phyloP scores from a whole-genome alignment of 2,113 vertebrate genomes.

The Ahaetulla prasina region DNA sequence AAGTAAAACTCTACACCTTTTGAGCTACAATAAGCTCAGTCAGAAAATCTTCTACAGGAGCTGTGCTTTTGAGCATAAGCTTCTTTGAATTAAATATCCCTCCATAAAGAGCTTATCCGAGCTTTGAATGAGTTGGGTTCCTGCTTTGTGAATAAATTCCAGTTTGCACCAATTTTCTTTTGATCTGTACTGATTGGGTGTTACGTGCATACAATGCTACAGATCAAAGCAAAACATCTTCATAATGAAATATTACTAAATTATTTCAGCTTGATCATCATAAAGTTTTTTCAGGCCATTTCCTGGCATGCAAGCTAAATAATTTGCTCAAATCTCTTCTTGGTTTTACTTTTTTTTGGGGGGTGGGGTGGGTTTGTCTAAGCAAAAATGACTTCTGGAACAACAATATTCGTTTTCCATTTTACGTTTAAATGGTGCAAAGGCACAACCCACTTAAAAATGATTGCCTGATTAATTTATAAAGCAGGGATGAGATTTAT shows the following conservation, averaged over 20 bases:
- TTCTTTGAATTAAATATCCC: neutral
- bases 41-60: neutral
- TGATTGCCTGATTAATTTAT: neutral
- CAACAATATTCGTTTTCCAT: neutral
- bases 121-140: neutral
- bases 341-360: neutral
- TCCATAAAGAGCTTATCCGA: neutral
- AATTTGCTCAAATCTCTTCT: neutral
- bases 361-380: neutral
- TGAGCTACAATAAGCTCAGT: neutral
- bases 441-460: neutral
- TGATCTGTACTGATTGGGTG: neutral
- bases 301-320: no score
- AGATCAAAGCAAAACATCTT: neutral
- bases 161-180: neutral
- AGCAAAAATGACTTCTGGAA: neutral
- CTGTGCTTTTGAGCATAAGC: neutral
- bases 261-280: neutral
- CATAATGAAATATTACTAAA: neutral
- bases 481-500: neutral
- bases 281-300: neutral
- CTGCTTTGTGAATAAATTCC: neutral
- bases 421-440: neutral
- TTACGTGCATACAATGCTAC: neutral
- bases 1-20: neutral